Conservation (phyloP, 2,797 vertebrate species). For the Lycodopsis pacificus region DNA sequence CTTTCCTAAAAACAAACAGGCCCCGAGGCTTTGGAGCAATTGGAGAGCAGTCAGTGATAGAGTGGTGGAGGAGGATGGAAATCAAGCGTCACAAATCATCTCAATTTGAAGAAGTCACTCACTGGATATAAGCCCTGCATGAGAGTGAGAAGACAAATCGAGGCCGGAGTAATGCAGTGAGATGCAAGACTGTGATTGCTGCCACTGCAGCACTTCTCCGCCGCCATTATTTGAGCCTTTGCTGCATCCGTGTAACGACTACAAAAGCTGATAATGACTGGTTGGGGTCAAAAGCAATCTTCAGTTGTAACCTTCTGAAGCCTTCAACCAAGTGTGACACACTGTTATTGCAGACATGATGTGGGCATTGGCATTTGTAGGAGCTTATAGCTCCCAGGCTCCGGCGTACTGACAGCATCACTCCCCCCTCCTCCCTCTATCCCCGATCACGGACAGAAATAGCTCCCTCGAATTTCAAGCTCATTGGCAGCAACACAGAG, state of each 20-base stretch:
- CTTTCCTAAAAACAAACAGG: slow-evolving; percentile 49
- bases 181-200: background rate
- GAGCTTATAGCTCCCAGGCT: slow-evolving; percentile 40
- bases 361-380: slow-evolving; percentile 35
- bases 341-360: slow-evolving; percentile 32
- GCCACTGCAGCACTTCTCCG: slow-evolving; percentile 22
- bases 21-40: slow-evolving; percentile 34
- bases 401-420: slow-evolving; percentile 7
- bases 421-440: slow-evolving; percentile 26
- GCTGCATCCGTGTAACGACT: background rate
- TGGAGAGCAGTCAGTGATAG: slow-evolving; percentile 16
- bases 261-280: slow-evolving; percentile 2
- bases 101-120: slow-evolving; percentile 58
- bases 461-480: slow-evolving; percentile 81
- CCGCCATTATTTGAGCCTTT: slow-evolving; percentile 8
- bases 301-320: slow-evolving; percentile 30
- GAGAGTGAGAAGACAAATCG: slow-evolving; percentile 31
- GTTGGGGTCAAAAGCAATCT: slow-evolving; percentile 7
- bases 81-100: slow-evolving; percentile 54
- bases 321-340: slow-evolving; percentile 19
- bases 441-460: slow-evolving; percentile 78
- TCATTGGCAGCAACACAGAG: slow-evolving; percentile 68
- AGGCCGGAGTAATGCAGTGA: slow-evolving; percentile 13
- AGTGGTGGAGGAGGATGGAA: slow-evolving; percentile 18
- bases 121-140: slow-evolving; percentile 43